A percentile compares a stretch with the other conserved stretches of the same genome.
phyloP scores from a whole-genome alignment of 1,140 invertebrate species.

The Metopolophium dirhodum region DNA sequence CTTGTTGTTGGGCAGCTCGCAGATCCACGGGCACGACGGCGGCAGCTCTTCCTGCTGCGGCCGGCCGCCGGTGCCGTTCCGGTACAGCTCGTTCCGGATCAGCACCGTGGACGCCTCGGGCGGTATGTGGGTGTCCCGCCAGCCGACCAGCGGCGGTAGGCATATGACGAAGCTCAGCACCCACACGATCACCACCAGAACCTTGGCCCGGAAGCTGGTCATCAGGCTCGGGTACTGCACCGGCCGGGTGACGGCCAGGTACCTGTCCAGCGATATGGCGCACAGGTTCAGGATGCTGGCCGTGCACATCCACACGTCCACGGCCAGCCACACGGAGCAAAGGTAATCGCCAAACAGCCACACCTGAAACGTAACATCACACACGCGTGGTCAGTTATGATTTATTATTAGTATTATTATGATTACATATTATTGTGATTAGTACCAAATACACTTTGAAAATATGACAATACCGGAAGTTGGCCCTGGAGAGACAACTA shows the following conservation, averaged over 20 bases:
- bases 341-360: conserved; percentile 93
- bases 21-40: conserved; percentile 82
- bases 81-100: conserved; percentile 47
- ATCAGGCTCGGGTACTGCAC: conserved; percentile 92
- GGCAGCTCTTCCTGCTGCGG: conserved; percentile 44
- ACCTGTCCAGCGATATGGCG: conserved; percentile 90
- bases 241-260: conserved; percentile 92
- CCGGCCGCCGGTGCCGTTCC: conserved; percentile 45
- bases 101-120: conserved; percentile 33
- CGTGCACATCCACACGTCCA: conserved; percentile 97
- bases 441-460: no score
- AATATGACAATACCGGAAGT: no score
- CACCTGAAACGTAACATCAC: conserved; percentile 69
- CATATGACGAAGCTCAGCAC: conserved; percentile 95
- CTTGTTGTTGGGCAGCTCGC: conserved; percentile 62
- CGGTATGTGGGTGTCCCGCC: conserved; percentile 76
- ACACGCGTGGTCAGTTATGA: background rate
- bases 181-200: conserved; percentile 91
- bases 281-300: conserved; percentile 93
- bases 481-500: no score
- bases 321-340: conserved; percentile 91
- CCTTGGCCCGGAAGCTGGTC: conserved; percentile 85
- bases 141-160: conserved; percentile 92
- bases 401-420: background rate
- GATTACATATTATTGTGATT: no score